Evolutionary conservation across 2,888 invertebrate species (phyloP), one percentile per base, ranked within the genome.

Genomic region (Tetragonula carbonaria): DNA sequence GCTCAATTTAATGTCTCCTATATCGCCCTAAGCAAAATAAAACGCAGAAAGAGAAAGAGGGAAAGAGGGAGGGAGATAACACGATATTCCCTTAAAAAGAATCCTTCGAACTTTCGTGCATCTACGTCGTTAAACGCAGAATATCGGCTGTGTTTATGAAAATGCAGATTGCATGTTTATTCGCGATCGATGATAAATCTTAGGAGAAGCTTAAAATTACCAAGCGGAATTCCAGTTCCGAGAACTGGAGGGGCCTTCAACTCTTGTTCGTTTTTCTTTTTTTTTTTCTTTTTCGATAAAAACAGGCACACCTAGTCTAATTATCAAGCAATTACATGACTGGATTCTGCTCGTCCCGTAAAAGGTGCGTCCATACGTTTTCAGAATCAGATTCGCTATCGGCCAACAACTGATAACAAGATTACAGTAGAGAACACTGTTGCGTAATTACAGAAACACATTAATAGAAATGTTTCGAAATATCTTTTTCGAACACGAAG

Each of bases 241-340:
- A 13, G 74, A 84, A 84, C 16, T 11, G 59, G 51, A 53, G 16
- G 51, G 28, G 53, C 59, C 63, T 70, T 23, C 50, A 33, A 71
- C 55, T 45, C 8, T 51, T 55, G 38, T 53, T 45, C 50, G 33
- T 63, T 65, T 33, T 33, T 33, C 2, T 33, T 33, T 33, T 38
- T 23, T 23, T 23, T 23, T 23, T 33, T 45, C 11, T 8, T 8
- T 78, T 85, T 84, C 86, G 86, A 83, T 79, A 86, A 86, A 88
- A 86, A 86, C 66, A 23, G 90, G 84, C 90, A 80, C 91, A 80
- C 88, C 91, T 89, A 91, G 38, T 78, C 88, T 90, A 91, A 91
- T 91, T 91, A 91, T 86, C 74, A 72, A 68, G 76, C 89, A 89
- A 91, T 91, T 91, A 91, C 80, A 86, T 67, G 72, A 80, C 28